phyloP scores from a whole-genome alignment of 1,140 invertebrate genomes.

The Nylanderia fulva region DNA sequence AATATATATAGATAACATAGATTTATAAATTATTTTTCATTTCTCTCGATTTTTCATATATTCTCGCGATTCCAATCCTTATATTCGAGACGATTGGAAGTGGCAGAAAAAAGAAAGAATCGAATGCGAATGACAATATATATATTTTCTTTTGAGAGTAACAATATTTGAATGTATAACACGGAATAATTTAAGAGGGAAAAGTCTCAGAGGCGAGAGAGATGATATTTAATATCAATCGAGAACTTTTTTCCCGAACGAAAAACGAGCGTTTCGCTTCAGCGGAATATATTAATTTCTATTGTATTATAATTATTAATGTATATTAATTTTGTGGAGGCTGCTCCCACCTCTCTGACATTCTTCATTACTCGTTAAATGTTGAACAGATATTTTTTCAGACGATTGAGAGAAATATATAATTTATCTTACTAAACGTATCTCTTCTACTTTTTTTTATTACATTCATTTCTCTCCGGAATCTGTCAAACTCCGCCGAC shows the following conservation, averaged over 20 bases:
- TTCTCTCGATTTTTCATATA: constrained; percentile 13
- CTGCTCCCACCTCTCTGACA: constrained; percentile 23
- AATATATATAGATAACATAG: not conserved
- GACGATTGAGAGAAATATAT: constrained; percentile 48
- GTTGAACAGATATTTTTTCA: constrained; percentile 36
- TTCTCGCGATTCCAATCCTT: constrained; percentile 2
- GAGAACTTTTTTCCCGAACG: not conserved
- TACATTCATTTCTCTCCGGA: not conserved
- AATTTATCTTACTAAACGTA: constrained; percentile 54
- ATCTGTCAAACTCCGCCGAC: not conserved
- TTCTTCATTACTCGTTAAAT: constrained; percentile 39
- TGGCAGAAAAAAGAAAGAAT: not conserved
- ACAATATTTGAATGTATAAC: constrained; percentile 9
- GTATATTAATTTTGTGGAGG: no score
- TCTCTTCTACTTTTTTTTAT: constrained; percentile 21
- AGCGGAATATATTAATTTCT: not conserved
- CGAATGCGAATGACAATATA: not conserved
- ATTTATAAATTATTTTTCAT: constrained; percentile 23
- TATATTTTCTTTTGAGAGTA: not conserved
- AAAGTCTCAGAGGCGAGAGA: constrained; percentile 9
- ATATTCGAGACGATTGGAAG: not conserved
- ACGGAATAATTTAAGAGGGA: not conserved
- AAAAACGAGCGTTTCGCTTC: not conserved
- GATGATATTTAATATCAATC: not conserved
- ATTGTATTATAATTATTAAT: no score